Conservation (phyloP, 2,797 vertebrate genomes). For the Rhyacichthys aspro region DNA sequence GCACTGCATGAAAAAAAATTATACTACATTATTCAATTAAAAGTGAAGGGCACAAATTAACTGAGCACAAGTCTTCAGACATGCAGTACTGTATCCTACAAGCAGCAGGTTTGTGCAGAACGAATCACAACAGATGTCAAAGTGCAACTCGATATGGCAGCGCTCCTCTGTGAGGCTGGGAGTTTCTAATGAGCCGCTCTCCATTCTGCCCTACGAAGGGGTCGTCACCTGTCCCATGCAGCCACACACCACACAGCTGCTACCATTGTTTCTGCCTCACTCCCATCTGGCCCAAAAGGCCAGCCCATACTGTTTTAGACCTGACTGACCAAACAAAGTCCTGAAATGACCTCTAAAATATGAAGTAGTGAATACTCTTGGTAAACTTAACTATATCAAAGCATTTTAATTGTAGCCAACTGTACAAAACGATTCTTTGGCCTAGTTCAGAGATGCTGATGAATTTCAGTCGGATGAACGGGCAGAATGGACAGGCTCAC, state of each 20-base stretch:
- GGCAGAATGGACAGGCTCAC: conserved; percentile 39
- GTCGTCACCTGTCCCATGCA: conserved; percentile 80
- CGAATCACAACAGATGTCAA: conserved; percentile 79
- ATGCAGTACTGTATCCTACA: conserved; percentile 46
- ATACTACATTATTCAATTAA: conserved; percentile 7
- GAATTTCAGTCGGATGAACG: conserved; percentile 27
- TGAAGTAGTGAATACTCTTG: background rate
- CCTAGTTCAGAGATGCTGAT: conserved; percentile 6
- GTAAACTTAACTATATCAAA: conserved; percentile 9
- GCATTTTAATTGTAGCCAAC: conserved; percentile 5
- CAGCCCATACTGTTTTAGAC: conserved; percentile 50
- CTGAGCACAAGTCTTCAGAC: conserved; percentile 29
- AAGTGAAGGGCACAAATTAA: conserved; percentile 33
- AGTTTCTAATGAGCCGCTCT: conserved; percentile 72
- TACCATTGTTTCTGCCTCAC: conserved; percentile 74
- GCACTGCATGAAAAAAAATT: conserved; percentile 6
- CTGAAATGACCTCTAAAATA: conserved; percentile 43
- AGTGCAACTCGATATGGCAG: conserved; percentile 71
- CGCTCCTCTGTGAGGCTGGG: conserved; percentile 56
- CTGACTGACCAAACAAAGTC: conserved; percentile 39
- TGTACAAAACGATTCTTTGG: conserved; percentile 7
- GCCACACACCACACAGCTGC: conserved; percentile 77
- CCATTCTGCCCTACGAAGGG: conserved; percentile 66
- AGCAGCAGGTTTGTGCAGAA: conserved; percentile 60
- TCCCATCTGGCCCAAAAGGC: conserved; percentile 71